Conservation (phyloP, 2,113 vertebrate species). For the Thamnophis sirtalis region DNA sequence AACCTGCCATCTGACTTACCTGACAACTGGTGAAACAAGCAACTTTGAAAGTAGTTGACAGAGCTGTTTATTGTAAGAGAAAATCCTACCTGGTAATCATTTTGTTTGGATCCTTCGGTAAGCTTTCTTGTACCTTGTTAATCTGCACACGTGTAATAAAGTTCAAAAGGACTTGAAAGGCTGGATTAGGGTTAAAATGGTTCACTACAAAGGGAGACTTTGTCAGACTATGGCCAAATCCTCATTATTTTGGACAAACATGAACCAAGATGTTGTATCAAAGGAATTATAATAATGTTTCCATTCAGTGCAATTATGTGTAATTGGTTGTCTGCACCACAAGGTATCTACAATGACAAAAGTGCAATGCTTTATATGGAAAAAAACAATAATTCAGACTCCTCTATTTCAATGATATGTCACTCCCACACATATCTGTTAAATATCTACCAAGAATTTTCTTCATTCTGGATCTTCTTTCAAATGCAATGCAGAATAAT, state of each 20-base stretch:
- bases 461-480: conserved; percentile 22
- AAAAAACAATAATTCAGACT: not conserved
- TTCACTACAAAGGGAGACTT: not conserved
- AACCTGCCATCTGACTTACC: not conserved
- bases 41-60: not conserved
- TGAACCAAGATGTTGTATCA: not conserved
- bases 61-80: not conserved
- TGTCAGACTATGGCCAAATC: not conserved
- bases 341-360: not conserved
- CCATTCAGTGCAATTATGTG: not conserved
- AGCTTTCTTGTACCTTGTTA: not conserved
- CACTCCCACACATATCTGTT: not conserved
- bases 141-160: not conserved
- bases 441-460: not conserved
- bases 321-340: not conserved
- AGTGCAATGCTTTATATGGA: not conserved
- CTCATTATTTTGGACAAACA: not conserved
- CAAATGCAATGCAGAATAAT: conserved; percentile 1
- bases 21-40: not conserved
- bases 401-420: not conserved
- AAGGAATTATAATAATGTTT: not conserved
- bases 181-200: not conserved
- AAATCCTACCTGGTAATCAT: not conserved
- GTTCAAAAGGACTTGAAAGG: not conserved
- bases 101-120: not conserved